Conservation (phyloP, 2,888 invertebrate genomes). For the Cheilosia variabilis region DNA sequence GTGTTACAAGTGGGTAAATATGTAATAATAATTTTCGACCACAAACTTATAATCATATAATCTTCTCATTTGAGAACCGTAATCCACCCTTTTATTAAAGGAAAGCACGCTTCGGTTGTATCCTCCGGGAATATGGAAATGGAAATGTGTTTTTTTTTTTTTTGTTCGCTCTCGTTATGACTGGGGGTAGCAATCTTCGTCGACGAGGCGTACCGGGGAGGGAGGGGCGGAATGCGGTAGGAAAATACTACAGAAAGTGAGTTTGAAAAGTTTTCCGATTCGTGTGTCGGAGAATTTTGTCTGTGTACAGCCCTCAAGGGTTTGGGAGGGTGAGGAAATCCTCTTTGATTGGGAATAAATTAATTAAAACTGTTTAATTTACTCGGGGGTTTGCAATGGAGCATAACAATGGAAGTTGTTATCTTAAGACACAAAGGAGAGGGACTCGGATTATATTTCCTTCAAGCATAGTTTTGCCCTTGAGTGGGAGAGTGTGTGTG, state of each 20-base stretch:
- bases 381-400: conserved; percentile 42
- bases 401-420: conserved; percentile 31
- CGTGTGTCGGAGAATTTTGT: conserved; percentile 32
- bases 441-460: conserved; percentile 4
- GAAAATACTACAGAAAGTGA: conserved; percentile 33
- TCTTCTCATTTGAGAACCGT: conserved; percentile 70
- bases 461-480: neutral
- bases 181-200: neutral
- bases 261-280: conserved; percentile 62
- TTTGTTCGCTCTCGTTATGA: neutral
- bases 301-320: conserved; percentile 19
- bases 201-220: conserved; percentile 2
- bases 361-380: conserved; percentile 73
- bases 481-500: neutral
- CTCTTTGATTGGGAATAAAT: conserved; percentile 72
- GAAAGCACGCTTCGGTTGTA: conserved; percentile 1
- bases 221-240: conserved; percentile 17
- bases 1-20: conserved; percentile 66
- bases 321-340: conserved; percentile 41
- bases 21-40: conserved; percentile 72
- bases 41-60: conserved; percentile 73
- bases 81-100: conserved; percentile 64
- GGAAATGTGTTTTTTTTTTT: conserved; percentile 3
- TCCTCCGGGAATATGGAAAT: conserved; percentile 47
- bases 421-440: conserved; percentile 26